Evolutionary conservation across 2,888 invertebrate species (phyloP).

Genomic region (Aspidiotus destructor): DNA sequence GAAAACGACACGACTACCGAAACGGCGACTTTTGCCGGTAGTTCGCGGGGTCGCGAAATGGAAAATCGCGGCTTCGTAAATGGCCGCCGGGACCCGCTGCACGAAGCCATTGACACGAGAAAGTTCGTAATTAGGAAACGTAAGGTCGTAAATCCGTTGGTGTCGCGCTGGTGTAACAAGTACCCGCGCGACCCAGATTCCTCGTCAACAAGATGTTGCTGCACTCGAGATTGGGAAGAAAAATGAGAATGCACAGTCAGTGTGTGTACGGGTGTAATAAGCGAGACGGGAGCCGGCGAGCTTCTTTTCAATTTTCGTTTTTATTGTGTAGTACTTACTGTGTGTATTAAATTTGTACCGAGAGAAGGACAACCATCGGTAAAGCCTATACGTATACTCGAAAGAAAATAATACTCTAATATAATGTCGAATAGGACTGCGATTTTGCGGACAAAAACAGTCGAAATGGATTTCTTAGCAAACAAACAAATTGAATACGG

Average conservation of each 20-base stretch:
- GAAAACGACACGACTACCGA: background rate
- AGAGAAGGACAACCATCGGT: background rate
- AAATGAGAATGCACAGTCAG: background rate
- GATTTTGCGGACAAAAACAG: background rate
- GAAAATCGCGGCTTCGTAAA: slow-evolving; percentile 2
- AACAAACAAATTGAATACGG: background rate
- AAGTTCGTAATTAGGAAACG: slow-evolving; percentile 4
- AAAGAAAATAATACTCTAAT: background rate
- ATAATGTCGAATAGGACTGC: background rate
- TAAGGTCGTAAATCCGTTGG: background rate
- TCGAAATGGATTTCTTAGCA: slow-evolving; percentile 1
- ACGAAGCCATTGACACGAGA: slow-evolving; percentile 1
- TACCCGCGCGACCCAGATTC: slow-evolving; percentile 1
- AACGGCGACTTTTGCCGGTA: background rate
- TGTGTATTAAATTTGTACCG: no score
- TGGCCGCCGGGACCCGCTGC: background rate
- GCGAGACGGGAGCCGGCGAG: background rate
- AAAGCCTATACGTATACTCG: background rate
- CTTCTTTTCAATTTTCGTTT: slow-evolving; percentile 1
- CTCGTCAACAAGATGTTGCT: background rate
- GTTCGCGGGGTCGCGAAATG: background rate
- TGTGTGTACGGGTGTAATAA: background rate
- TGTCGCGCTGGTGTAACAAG: background rate
- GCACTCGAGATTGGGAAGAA: background rate
- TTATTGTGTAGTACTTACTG: background rate